phyloP scores from a whole-genome alignment of 2,113 vertebrate genomes.

The Anolis sagrei region DNA sequence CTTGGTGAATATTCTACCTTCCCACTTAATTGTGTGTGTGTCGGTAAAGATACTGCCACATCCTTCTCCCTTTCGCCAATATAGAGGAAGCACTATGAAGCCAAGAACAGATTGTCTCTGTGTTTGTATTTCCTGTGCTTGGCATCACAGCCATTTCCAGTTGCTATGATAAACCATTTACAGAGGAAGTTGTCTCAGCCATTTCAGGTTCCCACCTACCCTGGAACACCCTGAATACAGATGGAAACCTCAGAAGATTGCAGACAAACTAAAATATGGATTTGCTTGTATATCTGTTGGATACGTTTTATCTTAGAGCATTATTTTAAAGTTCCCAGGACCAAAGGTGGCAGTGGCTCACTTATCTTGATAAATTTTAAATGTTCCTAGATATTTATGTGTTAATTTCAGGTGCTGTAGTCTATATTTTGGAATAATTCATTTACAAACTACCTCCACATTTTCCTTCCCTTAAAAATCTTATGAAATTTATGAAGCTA shows the following conservation, averaged over 20 bases:
- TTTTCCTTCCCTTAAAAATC: too few species aligned
- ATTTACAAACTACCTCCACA: too few species aligned
- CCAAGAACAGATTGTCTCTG: constrained; percentile 13
- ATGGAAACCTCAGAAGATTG: not conserved
- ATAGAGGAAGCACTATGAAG: constrained; percentile 24
- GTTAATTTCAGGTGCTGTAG: too few species aligned
- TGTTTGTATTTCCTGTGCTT: constrained; percentile 20
- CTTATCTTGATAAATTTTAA: not conserved
- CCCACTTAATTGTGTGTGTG: not conserved
- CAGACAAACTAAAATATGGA: not conserved
- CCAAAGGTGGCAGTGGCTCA: not conserved
- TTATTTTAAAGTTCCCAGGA: not conserved
- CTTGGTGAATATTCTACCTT: not conserved
- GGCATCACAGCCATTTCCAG: constrained; percentile 16
- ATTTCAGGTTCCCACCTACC: not conserved
- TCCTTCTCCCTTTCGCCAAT: not conserved
- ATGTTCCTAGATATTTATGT: too few species aligned
- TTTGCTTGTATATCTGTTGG: not conserved
- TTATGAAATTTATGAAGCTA: too few species aligned
- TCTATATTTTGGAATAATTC: too few species aligned
- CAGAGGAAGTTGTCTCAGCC: not conserved
- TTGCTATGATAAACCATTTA: constrained; percentile 4
- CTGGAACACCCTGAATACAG: not conserved
- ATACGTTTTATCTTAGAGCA: not conserved
- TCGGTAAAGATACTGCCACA: not conserved